Base-by-base conservation (phyloP, 1,140 invertebrate genomes). In the Drosophila subobscura region DNA sequence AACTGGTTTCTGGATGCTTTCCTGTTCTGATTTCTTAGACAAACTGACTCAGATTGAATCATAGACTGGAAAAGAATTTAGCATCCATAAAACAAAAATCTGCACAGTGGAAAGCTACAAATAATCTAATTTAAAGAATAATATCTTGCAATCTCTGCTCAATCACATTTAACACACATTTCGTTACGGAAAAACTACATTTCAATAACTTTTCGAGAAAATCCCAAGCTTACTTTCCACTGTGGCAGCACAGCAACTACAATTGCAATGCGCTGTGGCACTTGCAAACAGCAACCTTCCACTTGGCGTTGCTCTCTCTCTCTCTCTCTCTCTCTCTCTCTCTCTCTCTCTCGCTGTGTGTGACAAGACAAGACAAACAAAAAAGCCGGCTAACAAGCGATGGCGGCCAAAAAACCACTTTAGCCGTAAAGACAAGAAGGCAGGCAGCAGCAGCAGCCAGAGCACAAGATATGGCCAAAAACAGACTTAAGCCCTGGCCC, bases 381-480 rank as follows among this genome's bases (percentile, higher is more conserved):
- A 84, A 86, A 84, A 68, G 80, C 77, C 72, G 65, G 72, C 80
- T 84, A 84, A 84, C 79, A 79, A 85, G 78, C 72, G 72, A 77
- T 86, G 80, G 77, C 66, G 80, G 72, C 72, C 76, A 85, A 81
- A 78, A 74, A 78, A 74, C 63, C 79, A 81, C 74, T 81, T 83
- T 83, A 72, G 79, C 54, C 57, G 54, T 72, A 77, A 57, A 60
- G 67, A 71, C 74, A 77, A 71, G 59, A 72, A 71, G 59, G 65
- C 70, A 75, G 64, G 41, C 67, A 40, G 23, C 44, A 45, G 33
- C 49, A 8, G 5, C 27, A 46, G 45, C 52, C 46, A 56, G 58
- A 79, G 77, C 51, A 56, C 64, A 59, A 81, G 78, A 81, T 81
- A 81, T 64, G 78, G 61, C 73, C 78, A 50, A 79, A 61, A 70